phyloP scores from a whole-genome alignment of 1,140 invertebrate species.

The Bombus sylvicola region DNA sequence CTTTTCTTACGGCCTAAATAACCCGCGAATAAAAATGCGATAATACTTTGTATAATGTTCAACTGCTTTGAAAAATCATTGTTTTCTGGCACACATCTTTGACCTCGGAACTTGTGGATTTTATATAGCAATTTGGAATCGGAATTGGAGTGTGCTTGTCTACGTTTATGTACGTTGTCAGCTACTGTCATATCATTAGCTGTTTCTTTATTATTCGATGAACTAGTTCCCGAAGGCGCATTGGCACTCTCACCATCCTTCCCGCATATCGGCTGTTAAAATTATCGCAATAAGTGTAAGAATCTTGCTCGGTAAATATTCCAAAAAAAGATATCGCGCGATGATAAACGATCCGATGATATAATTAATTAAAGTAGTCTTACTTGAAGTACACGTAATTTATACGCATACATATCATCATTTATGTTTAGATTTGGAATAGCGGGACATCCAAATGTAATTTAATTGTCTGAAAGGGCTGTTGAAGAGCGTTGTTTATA shows the following conservation, averaged over 20 bases:
- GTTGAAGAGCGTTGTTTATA: constrained; percentile 55
- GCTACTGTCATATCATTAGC: not conserved
- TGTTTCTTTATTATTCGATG: not conserved
- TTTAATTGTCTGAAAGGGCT: constrained; percentile 16
- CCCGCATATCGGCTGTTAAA: not conserved
- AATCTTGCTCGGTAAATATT: not conserved
- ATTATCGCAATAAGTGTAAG: not conserved
- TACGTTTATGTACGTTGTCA: not conserved
- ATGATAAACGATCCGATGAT: no score
- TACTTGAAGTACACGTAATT: constrained; percentile 40
- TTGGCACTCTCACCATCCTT: not conserved
- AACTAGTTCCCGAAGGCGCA: not conserved
- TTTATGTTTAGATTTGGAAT: not conserved
- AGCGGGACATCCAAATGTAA: constrained; percentile 56
- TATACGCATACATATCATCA: constrained; percentile 52
- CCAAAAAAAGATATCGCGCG: not conserved
- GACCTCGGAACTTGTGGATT: no score
- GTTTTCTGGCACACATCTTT: no score
- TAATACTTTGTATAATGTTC: no score
- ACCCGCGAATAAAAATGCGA: no score
- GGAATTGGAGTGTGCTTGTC: not conserved
- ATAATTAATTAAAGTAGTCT: not conserved
- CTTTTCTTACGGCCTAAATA: no score
- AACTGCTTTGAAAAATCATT: no score
- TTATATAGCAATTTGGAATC: no score